Conservation (phyloP, 2,888 invertebrate species). For the Zelleria hepariella region DNA sequence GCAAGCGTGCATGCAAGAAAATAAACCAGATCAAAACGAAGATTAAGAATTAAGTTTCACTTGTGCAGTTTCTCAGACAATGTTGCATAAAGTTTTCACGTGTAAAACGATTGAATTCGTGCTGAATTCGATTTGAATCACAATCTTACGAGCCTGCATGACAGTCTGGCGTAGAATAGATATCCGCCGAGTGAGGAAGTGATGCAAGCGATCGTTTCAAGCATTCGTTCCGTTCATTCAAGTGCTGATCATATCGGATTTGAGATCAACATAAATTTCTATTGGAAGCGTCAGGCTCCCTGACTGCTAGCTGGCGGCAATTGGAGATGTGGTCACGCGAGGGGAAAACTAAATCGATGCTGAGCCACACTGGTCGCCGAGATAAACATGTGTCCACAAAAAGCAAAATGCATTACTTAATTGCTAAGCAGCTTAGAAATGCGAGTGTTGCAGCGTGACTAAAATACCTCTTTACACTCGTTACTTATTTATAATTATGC, state of each 20-base stretch:
- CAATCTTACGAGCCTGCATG: slow-evolving; percentile 1
- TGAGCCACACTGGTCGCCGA: not conserved
- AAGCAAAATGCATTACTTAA: not conserved
- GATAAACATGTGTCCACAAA: not conserved
- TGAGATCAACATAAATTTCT: slow-evolving; percentile 23
- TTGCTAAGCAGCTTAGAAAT: not conserved
- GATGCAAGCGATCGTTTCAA: slow-evolving; percentile 18
- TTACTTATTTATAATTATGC: not conserved
- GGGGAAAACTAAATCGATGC: slow-evolving; percentile 18
- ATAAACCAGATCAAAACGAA: not conserved
- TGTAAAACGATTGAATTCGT: slow-evolving; percentile 25
- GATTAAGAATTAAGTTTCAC: not conserved
- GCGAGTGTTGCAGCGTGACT: not conserved
- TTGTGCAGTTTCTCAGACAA: not conserved
- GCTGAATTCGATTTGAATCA: slow-evolving; percentile 28
- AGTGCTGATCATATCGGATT: not conserved
- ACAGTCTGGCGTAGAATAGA: not conserved
- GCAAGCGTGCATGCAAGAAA: not conserved
- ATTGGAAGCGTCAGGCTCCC: slow-evolving; percentile 27
- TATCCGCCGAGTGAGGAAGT: slow-evolving; percentile 6
- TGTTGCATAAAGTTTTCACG: slow-evolving; percentile 42
- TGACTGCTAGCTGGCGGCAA: slow-evolving; percentile 14
- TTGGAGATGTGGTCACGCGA: slow-evolving; percentile 33
- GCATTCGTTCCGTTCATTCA: slow-evolving; percentile 22
- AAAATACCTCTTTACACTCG: not conserved